Evolutionary conservation across 2,888 invertebrate genomes (phyloP).

Genomic region (Cheilosia impressa): DNA sequence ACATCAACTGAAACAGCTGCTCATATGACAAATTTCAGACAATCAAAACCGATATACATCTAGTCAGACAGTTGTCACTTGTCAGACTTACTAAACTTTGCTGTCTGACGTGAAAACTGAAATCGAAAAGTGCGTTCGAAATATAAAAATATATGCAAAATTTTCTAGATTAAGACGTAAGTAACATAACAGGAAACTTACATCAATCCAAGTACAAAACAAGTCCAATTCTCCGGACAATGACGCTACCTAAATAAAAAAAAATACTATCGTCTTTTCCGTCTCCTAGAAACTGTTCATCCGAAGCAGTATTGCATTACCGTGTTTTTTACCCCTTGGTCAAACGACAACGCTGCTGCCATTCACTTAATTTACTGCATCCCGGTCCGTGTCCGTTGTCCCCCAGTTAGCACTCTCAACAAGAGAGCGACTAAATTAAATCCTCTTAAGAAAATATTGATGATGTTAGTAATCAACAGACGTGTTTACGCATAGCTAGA

Average conservation of each 20-base stretch:
- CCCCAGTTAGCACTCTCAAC: slow-evolving; percentile 1
- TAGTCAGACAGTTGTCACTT: no score
- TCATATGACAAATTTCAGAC: no score
- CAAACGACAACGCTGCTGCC: slow-evolving; percentile 20
- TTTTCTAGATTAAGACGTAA: no score
- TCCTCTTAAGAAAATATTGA: slow-evolving; percentile 65
- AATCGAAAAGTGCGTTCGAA: no score
- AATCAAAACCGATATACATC: no score
- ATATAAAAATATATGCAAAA: no score
- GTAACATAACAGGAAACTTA: not conserved
- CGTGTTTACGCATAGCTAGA: slow-evolving; percentile 52
- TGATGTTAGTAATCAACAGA: slow-evolving; percentile 63
- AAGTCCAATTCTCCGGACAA: not conserved
- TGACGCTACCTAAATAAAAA: not conserved
- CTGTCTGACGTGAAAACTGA: no score
- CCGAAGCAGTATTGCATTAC: slow-evolving; percentile 28
- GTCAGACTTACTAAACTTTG: no score
- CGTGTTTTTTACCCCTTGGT: slow-evolving; percentile 12
- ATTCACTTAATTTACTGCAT: slow-evolving; percentile 37
- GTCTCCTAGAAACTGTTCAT: not conserved
- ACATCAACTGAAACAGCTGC: no score
- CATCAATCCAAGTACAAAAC: not conserved
- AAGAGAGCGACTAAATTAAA: slow-evolving; percentile 43
- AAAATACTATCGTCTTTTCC: not conserved
- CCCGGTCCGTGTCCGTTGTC: slow-evolving; percentile 5